Base-by-base conservation (phyloP, 2,888 invertebrate genomes). In the Nemurella pictetii region DNA sequence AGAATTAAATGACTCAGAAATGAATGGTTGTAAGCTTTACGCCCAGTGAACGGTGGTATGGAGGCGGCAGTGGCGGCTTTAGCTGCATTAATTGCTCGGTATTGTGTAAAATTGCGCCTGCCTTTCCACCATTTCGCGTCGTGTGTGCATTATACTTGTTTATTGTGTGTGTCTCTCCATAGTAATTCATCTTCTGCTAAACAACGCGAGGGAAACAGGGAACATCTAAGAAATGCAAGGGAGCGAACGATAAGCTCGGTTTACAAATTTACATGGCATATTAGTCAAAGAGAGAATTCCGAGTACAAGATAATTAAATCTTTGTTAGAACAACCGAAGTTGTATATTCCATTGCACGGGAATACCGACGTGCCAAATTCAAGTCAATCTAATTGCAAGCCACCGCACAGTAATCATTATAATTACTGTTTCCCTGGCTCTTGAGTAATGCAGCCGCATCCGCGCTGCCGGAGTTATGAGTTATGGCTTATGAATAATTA, bases 31-130 rank as follows among this genome's bases (percentile, higher is more conserved):
- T 72, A 72, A 82, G 82, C 55, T 20, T 2, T 72, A 72, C 72
- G 72, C 27, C 7, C 36, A 55, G 26, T n/a, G n/a, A n/a, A n/a
- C n/a, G n/a, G n/a, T n/a, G n/a, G n/a, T n/a, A n/a, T n/a, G n/a
- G n/a, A n/a, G n/a, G n/a, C 82, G 26, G 28, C 20, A 28, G 55
- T 12, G 55, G 55, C 55, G 55, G 15, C 72, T 25, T 36, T 28
- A 2, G 28, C 30, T 78, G 30, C 25, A 81, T 82, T 82, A 82
- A 82, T 36, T 82, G 82, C 82, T 82, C 82, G 9, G 82, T 82
- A 82, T 82, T 82, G 82, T 82, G 82, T 82, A 82, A 82, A 82
- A 72, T 82, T 72, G 72, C 82, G 82, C 72, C 25, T 27, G 26
- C 29, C 78, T 78, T 77, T 81, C 32, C 36, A 81, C n/a, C 32